Evolutionary conservation across 2,797 vertebrate species (phyloP).

Genomic region (Pseudotriccus pelzelni): DNA sequence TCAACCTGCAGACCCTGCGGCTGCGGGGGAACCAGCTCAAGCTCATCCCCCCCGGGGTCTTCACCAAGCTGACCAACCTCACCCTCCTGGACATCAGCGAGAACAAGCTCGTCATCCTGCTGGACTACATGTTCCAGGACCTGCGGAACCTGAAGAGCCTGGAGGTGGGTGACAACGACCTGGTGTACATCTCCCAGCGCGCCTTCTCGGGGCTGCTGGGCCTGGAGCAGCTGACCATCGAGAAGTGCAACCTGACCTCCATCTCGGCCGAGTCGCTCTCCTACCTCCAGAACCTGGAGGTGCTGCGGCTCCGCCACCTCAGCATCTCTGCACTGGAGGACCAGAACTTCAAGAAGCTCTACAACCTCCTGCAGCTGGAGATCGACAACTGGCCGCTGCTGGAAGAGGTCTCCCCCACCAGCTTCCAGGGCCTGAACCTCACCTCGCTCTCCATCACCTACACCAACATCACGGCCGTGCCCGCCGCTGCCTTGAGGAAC

Average conservation of each 20-base stretch:
- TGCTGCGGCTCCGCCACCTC: constrained; percentile 89
- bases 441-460: constrained; percentile 93
- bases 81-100: constrained; percentile 93
- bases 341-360: constrained; percentile 89
- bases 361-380: constrained; percentile 87
- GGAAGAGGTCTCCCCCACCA: constrained; percentile 87
- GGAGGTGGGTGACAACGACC: constrained; percentile 95
- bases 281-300: constrained; percentile 88
- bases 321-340: constrained; percentile 88
- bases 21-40: constrained; percentile 92
- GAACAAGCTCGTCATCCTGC: constrained; percentile 94
- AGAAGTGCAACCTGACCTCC: constrained; percentile 94
- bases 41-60: constrained; percentile 92
- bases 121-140: constrained; percentile 95
- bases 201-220: constrained; percentile 91
- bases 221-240: constrained; percentile 89
- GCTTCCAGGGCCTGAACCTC: constrained; percentile 93
- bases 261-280: constrained; percentile 92
- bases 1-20: constrained; percentile 84
- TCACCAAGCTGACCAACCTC: constrained; percentile 90
- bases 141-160: constrained; percentile 86
- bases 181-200: constrained; percentile 97
- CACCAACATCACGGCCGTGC: constrained; percentile 94
- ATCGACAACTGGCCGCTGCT: constrained; percentile 94
- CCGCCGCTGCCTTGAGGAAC: constrained; percentile 87